Percentiles rank a stretch among this genome's conserved stretches.
phyloP scores from a whole-genome alignment of 2,888 invertebrate genomes.

The Kryphioiulus occultus region DNA sequence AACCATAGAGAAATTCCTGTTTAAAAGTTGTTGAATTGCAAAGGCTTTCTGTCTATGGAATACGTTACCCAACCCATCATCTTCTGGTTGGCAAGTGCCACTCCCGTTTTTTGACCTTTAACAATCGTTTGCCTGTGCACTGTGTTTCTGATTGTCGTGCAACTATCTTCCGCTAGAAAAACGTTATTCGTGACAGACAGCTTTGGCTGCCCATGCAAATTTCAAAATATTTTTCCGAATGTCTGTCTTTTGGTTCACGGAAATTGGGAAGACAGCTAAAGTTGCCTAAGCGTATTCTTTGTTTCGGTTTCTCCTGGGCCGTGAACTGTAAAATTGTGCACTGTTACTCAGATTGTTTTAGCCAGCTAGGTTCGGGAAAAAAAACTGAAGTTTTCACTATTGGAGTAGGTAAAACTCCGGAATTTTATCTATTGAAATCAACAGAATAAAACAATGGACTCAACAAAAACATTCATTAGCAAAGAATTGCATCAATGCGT shows the following conservation, averaged over 20 bases:
- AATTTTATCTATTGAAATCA: background rate
- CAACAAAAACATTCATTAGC: background rate
- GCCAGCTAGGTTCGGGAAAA: background rate
- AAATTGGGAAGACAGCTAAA: background rate
- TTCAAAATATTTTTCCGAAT: background rate
- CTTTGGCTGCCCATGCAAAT: background rate
- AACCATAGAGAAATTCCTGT: constrained; percentile 28
- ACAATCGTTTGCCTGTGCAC: background rate
- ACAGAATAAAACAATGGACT: background rate
- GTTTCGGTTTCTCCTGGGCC: background rate
- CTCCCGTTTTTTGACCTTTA: constrained; percentile 31
- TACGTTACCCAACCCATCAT: constrained; percentile 29
- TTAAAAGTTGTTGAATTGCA: background rate
- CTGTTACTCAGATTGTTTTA: background rate
- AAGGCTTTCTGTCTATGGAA: background rate
- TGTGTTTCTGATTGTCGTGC: background rate
- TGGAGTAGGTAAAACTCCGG: background rate
- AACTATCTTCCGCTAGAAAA: background rate
- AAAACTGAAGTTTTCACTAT: background rate
- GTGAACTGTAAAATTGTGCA: background rate
- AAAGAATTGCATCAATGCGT: background rate
- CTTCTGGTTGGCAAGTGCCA: constrained; percentile 18
- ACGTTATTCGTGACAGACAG: constrained; percentile 11
- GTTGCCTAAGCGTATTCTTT: background rate
- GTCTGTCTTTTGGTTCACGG: background rate